Base-by-base conservation (phyloP, 53 echinoderm and acorn worm genomes). In the Patiria pectinifera region DNA sequence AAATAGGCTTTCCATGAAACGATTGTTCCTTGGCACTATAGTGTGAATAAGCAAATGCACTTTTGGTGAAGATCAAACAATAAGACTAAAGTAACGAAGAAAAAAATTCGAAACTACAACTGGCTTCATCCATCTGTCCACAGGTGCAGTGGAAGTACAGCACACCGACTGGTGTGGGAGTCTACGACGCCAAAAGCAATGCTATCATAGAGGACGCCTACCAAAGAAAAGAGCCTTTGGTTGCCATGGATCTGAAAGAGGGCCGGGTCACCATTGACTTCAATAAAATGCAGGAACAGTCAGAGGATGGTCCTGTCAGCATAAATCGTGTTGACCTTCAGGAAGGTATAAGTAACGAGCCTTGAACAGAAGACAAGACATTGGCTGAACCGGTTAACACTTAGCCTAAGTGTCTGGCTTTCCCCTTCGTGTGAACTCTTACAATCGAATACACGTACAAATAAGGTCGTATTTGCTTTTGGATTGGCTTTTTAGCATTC, bases 171-270 rank as follows among this genome's bases (percentile, higher is more conserved):
- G 80, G 80, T 47, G 12, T 11, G 80, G 93, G 69, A 66, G 49
- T 45, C 21, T 93, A 87, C 69, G 88, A 93, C 18, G 49, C 45
- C 11, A 82, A 81, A 14, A 82, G 82, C 6, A 82, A 69, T 24
- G 87, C 80, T 22, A 18, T 80, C 22, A 80, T 93, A 49, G 93
- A 93, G 69, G 63, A 76, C 22, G 93, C 82, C 9, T 82, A 93
- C 59, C 48, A 87, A 19, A 78, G 62, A 14, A 93, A 93, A 66
- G 23, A 71, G 86, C n/a, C 87, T 2, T 21, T 26, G 12, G 76
- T 87, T 75, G 59, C 48, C 18, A 5, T 74, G n/a, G 59, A 59
- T 48, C 23, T 66, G 35, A 82, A 93, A 66, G 86, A 93, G 15
- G 86, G 70, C 19, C 45, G 13, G 21, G 80, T 80, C 24, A 69